phyloP scores from a whole-genome alignment of 2,888 invertebrate species.

The Chaitophorus viminalis region DNA sequence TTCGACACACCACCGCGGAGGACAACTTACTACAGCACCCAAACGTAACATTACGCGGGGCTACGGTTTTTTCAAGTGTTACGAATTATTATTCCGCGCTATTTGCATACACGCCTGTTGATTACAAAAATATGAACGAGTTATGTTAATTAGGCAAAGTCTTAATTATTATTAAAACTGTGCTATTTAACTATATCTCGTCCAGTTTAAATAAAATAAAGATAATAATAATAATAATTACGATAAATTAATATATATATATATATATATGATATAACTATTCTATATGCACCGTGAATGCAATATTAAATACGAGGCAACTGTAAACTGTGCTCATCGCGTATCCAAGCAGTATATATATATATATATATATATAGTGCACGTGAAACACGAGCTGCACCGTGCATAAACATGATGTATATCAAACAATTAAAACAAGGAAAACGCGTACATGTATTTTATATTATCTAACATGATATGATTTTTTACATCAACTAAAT shows the following conservation, averaged over 20 bases:
- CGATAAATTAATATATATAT: background rate
- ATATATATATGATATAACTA: background rate
- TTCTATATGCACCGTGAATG: background rate
- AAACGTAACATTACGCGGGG: background rate
- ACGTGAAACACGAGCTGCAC: too few species aligned
- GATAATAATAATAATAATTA: background rate
- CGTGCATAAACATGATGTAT: too few species aligned
- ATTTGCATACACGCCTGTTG: slow-evolving; percentile 42
- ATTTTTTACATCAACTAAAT: too few species aligned
- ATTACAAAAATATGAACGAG: slow-evolving; percentile 37
- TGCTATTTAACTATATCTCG: slow-evolving; percentile 14
- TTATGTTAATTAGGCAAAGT: slow-evolving; percentile 43
- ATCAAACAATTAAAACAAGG: too few species aligned
- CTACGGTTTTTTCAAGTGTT: background rate
- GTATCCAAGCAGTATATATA: too few species aligned
- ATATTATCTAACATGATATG: too few species aligned
- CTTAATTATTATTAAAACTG: slow-evolving; percentile 36
- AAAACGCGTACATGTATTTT: too few species aligned
- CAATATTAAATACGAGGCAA: background rate
- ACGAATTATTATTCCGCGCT: slow-evolving; percentile 13
- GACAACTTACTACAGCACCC: background rate
- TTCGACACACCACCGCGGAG: background rate
- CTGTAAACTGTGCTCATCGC: background rate
- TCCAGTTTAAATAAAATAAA: background rate
- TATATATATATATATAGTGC: too few species aligned